Evolutionary conservation across 2,888 invertebrate genomes (phyloP).

Genomic region (Hydraecia micacea): DNA sequence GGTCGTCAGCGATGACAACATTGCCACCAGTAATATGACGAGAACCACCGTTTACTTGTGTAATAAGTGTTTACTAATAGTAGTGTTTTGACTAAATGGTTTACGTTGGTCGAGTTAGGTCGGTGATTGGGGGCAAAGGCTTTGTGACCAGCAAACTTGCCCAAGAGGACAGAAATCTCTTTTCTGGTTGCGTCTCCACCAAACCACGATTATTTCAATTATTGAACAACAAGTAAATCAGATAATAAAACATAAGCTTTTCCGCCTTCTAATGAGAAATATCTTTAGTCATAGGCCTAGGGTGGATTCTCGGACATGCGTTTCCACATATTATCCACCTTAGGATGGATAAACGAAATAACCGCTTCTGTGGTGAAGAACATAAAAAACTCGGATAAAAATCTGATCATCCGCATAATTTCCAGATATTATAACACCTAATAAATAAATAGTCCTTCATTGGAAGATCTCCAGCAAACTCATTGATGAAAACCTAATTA

Average conservation of each 20-base stretch:
- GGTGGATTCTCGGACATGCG: too few relatives aligned
- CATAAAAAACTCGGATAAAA: background rate
- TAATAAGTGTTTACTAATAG: background rate
- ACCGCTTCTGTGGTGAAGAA: background rate
- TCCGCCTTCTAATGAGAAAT: background rate
- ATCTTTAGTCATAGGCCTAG: background rate
- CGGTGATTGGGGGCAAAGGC: too few relatives aligned
- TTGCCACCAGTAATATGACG: background rate
- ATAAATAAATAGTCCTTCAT: background rate
- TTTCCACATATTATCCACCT: too few relatives aligned
- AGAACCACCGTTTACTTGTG: background rate
- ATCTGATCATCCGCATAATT: background rate
- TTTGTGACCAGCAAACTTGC: background rate
- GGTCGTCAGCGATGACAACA: slow-evolving; percentile 11
- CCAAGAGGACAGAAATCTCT: background rate
- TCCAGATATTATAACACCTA: background rate
- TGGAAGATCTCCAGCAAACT: background rate
- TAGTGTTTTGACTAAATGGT: background rate
- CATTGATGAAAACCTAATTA: background rate
- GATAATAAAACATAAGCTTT: background rate
- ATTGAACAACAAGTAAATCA: background rate
- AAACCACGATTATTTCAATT: background rate
- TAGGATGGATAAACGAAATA: too few relatives aligned
- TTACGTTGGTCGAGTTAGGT: background rate
- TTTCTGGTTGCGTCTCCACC: background rate